Evolutionary conservation across 2,113 vertebrate species (phyloP), one percentile per base, ranked within the genome.

Genomic region (Phoxinus phoxinus): DNA sequence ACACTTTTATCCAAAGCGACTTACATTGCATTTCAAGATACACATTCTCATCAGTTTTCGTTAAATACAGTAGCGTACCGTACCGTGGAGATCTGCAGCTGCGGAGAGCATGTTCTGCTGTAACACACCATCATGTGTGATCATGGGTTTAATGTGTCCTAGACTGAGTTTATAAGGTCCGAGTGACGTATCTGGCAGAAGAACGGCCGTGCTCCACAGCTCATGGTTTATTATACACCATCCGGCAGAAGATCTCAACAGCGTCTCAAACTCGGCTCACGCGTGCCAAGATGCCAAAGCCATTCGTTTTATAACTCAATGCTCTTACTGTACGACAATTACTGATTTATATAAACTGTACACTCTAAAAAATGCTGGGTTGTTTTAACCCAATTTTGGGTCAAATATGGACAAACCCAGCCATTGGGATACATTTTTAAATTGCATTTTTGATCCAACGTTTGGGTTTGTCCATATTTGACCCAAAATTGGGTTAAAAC

Each of bases 181-280:
- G 25, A 53, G 74, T 76, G 74, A 76, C 27, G 46, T 46, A 53
- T 48, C 1, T 76, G 74, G 74, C 74, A 30, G 74, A 53, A 4
- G 25, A 76, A 19, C 46, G 2, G 6, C 73, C 53, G 73, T 53
- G 44, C 53, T 53, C 21, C 27, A 75, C 25, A 2, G 73, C 46
- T 73, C 46, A 27, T 5, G 46, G 46, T 51, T 75, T 51, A 25
- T 51, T 30, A 51, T 4, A 51, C 46, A 51, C 30, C 46, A 75
- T 75, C 71, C 71, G 25, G 37, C 37, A 46, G 37, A 1, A 10
- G 19, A 67, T 32, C 63, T 19, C 30, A 69, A 35, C 17, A 21
- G 2, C 1, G 32, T 37, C 32, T 69, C 32, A 69, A 11, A 37
- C 32, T 37, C 3, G 23, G 32, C 30, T 69, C 65, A 69, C 32